These are phyloP conservation scores for Chrysogorgia sp. DNA, from an alignment of 92 coral and sea anemone species.

Conservation along the genomic window DNA sequence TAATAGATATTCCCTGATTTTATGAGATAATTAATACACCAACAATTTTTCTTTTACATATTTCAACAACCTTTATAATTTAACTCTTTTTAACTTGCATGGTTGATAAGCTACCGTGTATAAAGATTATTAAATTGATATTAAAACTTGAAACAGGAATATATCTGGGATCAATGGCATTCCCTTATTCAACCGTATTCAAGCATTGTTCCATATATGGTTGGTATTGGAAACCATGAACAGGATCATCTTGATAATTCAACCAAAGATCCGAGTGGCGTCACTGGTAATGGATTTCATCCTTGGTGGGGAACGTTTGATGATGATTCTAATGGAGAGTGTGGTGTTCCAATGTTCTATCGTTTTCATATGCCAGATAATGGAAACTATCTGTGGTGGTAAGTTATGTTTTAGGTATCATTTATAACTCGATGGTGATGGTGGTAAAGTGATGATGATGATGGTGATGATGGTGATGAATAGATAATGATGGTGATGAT, in stretches of 20 bases:
- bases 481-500: too few relatives aligned
- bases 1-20: too few relatives aligned
- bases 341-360: constrained; percentile 85
- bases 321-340: constrained; percentile 80
- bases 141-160: constrained; percentile 59
- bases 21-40: too few relatives aligned
- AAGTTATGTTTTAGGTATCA: neutral
- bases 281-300: constrained; percentile 77
- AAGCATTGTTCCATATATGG: constrained; percentile 81
- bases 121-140: too few relatives aligned
- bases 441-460: too few relatives aligned
- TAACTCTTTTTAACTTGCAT: neutral
- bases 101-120: too few relatives aligned
- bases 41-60: too few relatives aligned
- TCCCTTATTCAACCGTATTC: constrained; percentile 78
- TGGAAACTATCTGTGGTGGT: constrained; percentile 87
- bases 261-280: constrained; percentile 72
- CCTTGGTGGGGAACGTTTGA: constrained; percentile 87
- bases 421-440: too few relatives aligned
- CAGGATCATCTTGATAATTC: constrained; percentile 73
- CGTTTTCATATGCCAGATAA: constrained; percentile 86
- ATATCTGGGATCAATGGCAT: constrained; percentile 90
- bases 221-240: constrained; percentile 82
- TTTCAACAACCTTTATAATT: neutral
- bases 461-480: too few relatives aligned